These are phyloP conservation scores for Chrysaora quinquecirrha DNA, from an alignment of 30 jellyfish, hydroid and myxozoan species.

Conservation along the genomic window DNA sequence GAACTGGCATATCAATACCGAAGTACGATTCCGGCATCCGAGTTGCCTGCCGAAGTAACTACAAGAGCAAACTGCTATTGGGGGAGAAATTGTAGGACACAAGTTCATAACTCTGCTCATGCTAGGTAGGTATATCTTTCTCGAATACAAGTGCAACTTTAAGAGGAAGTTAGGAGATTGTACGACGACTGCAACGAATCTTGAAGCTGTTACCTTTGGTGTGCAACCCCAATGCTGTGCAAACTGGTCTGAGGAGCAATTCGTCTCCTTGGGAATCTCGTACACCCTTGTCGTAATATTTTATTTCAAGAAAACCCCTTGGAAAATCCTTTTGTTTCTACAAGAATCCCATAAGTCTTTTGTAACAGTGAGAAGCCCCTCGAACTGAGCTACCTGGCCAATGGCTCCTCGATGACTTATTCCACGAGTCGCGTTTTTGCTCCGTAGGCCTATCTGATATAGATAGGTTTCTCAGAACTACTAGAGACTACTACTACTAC, in stretches of 20 bases:
- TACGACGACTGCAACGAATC: background rate
- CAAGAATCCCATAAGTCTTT: too few species aligned
- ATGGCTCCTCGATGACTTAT: too few species aligned
- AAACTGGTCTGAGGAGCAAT: background rate
- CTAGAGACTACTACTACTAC: too few species aligned
- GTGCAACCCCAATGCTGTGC: background rate
- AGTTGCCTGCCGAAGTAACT: constrained; percentile 62
- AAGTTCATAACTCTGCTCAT: constrained; percentile 60
- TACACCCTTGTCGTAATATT: background rate
- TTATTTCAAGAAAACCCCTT: too few species aligned
- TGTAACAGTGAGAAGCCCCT: too few species aligned
- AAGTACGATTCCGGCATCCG: constrained; percentile 37
- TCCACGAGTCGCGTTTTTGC: too few species aligned
- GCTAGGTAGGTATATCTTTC: constrained; percentile 59
- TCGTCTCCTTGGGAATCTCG: background rate
- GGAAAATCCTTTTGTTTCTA: too few species aligned
- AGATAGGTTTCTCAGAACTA: too few species aligned
- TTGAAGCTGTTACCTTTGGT: background rate
- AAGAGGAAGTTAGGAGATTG: background rate
- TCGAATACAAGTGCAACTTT: too few species aligned
- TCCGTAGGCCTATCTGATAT: too few species aligned
- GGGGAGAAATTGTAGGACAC: constrained; percentile 87
- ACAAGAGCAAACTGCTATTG: constrained; percentile 69
- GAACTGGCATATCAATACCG: constrained; percentile 72
- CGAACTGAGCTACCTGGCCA: too few species aligned